Base-by-base conservation (phyloP, 2,113 vertebrate species). In the Galeopterus variegatus region DNA sequence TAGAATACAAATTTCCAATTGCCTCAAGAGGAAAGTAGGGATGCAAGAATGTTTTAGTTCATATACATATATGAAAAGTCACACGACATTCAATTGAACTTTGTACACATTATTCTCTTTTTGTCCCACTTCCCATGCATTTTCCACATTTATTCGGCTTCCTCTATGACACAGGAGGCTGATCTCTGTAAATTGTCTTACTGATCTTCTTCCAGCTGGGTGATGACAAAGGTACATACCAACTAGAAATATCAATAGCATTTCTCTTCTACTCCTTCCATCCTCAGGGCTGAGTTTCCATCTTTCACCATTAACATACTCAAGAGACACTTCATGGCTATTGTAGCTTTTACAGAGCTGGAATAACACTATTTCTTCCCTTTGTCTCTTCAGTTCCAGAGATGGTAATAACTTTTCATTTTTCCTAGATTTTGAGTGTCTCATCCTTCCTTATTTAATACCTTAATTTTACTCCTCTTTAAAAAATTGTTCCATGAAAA, bases 141-240 rank as follows among this genome's bases (percentile, higher is more conserved):
- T 88, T 60, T 19, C 26, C 10, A 54, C 14, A 19, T 62, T 89
- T 73, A 18, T 64, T 94, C 9, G n/a, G 48, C 64, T 15, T 84
- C 69, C 48, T 80, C 11, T 50, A 1, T 48, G 17, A 69, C 24
- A 12, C 13, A 69, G 31, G 67, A 52, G 15, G 18, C 31, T 90
- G 50, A 90, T 65, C 88, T 93, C 58, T 97, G 9, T 87, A 64
- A 60, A 65, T 80, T 90, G 31, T 24, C 6, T 92, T 62, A 9
- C 33, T 23, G 28, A 86, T 5, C 50, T 58, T 81, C 33, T 88
- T 94, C 17, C 50, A 73, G 4, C 36, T 90, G 15, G 7, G 14
- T n/a, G 24, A 83, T 50, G 62, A 82, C 80, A 52, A 54, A 13
- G 15, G 3, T 21, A 90, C 3, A 12, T 48, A 70, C 24, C 60